phyloP scores from a whole-genome alignment of 1,140 invertebrate genomes.

The Bombus superbus region DNA sequence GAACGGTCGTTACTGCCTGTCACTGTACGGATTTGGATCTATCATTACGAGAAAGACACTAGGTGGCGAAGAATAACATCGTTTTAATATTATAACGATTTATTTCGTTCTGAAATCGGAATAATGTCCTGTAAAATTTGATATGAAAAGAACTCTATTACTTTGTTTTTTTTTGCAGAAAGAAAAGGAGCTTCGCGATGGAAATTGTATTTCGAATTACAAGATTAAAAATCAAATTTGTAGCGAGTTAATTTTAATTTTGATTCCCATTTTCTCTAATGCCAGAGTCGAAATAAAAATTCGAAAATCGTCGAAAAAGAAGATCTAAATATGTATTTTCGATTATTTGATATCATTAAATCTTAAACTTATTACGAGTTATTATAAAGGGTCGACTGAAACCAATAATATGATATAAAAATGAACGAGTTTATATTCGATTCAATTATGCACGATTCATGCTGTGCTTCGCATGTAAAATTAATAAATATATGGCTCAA shows the following conservation, averaged over 20 bases:
- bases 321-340: neutral
- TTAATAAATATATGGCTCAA: slow-evolving; percentile 13
- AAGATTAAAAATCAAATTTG: too few species aligned
- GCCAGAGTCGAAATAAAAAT: neutral
- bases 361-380: neutral
- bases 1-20: slow-evolving; percentile 48
- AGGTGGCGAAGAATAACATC: neutral
- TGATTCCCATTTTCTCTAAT: neutral
- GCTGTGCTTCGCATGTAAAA: neutral
- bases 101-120: neutral
- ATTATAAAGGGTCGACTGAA: neutral
- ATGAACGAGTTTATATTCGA: neutral
- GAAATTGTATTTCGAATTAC: neutral
- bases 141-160: neutral
- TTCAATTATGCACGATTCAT: neutral
- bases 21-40: neutral
- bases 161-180: neutral
- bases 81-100: neutral
- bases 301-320: neutral
- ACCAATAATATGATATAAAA: neutral
- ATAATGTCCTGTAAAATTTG: too few species aligned
- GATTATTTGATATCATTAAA: neutral
- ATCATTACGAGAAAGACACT: neutral
- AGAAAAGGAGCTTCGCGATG: neutral
- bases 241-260: neutral